Base-by-base conservation (phyloP, 2,888 invertebrate genomes). In the Boloria euphrosyne region DNA sequence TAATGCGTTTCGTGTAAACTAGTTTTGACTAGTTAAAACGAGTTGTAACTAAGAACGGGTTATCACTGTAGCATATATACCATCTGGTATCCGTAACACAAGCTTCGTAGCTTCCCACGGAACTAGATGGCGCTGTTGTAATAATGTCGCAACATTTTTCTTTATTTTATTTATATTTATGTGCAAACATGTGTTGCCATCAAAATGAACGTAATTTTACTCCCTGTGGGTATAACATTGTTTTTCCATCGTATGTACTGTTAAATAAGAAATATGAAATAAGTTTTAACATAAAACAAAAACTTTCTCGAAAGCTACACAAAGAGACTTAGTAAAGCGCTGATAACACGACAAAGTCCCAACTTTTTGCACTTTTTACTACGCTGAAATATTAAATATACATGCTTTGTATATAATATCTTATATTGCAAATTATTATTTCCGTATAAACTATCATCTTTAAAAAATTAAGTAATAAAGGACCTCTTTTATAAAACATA, bases 211-310 rank as follows among this genome's bases (percentile, higher is more conserved):
- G 3, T 38, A 49, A 49, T 16, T 49, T 16, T 3, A 49, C n/a
- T 18, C 38, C 3, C 7, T 14, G 14, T 31, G 13, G 13, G 64
- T 59, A 53, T 47, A 66, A 38, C 72, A 75, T 75, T 75, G 59
- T 59, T 49, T 59, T 49, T 1, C 14, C 68, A 67, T 66, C 72
- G 72, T 73, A 68, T 65, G 76, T 75, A 83, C 80, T 82, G 82
- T 80, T 78, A 83, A 83, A 83, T 82, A 87, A 84, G 88, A 88
- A 87, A 87, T 87, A 87, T 88, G 86, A 84, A 84, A 84, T 74
- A 89, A 89, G 83, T 89, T 89, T 78, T 70, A 78, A 73, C 87
- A 87, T 89, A 88, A 89, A 87, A 84, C 80, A 86, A 78, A n/a
- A 85, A 87, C 81, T 89, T 84, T 67, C 68, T 69, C 74, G 81